Base-by-base conservation (phyloP, 2,888 invertebrate species). In the Tethea ocularis region DNA sequence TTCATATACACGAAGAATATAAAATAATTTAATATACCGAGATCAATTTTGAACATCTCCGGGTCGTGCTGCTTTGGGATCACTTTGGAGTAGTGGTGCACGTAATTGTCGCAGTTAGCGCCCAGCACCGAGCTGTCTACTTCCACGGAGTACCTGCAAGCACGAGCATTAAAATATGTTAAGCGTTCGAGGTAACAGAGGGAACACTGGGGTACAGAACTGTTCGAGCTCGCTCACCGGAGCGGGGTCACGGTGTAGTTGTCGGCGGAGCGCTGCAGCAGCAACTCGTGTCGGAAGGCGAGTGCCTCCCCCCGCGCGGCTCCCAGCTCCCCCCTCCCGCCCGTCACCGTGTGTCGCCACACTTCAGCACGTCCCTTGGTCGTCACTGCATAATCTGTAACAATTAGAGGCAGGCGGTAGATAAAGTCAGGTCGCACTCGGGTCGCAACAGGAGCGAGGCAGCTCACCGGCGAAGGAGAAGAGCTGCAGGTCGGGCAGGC, bases 71-170 rank as follows among this genome's bases (percentile, higher is more conserved):
- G 64, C 58, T 66, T 66, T 56, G 67, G 58, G 36, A 63, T 62
- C 41, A 83, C 82, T 58, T 80, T 80, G 46, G 66, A 62, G 80
- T 88, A 92, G 56, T 78, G 75, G 63, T 90, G 90, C 72, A 81
- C 78, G 78, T 89, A 89, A 26, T 80, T 75, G 71, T 92, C 92
- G 69, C 80, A 70, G 68, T 75, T 71, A 26, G 75, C 62, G 38
- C 91, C 91, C 67, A 92, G 82, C 69, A 83, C 73, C 1, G 91
- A 88, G 69, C 91, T 91, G 82, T 91, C 88, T 58, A 88, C 84
- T 1, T 69, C 59, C 65, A 91, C 88, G 1, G 81, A 71, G 75
- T 91, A 92, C 69, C 89, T 90, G 78, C 1, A 51, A 11, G 53
- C n/a, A 26, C 22, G 51, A 6, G 15, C 15, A 36, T 17, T 13